Evolutionary conservation across 2,113 vertebrate genomes (phyloP).

Genomic region (Entosphenus tridentatus): DNA sequence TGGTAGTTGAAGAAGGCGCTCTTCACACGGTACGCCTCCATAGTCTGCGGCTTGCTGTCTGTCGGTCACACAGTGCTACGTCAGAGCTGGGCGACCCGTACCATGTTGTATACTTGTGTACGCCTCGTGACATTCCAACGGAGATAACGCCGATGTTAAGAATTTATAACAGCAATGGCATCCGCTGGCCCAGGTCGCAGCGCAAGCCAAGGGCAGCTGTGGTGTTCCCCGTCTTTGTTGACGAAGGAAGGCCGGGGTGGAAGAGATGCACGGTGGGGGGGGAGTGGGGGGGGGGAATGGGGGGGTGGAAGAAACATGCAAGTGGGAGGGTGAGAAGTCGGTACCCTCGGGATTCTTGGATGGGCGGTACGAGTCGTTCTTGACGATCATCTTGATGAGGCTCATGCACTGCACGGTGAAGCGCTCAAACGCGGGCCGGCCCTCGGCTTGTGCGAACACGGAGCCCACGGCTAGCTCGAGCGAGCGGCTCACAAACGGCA

Average conservation of each 20-base stretch:
- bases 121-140: too few species aligned
- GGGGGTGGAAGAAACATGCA: not conserved
- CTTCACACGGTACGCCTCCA: constrained; percentile 88
- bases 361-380: constrained; percentile 82
- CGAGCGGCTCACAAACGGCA: constrained; percentile 59
- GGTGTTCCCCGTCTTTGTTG: too few species aligned
- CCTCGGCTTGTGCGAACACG: constrained; percentile 71
- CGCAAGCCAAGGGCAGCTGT: too few species aligned
- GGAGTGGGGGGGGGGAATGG: not conserved
- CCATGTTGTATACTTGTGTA: too few species aligned
- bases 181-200: too few species aligned
- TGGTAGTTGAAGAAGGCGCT: constrained; percentile 71
- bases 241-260: too few species aligned
- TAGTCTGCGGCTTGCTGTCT: constrained; percentile 78
- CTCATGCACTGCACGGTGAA: constrained; percentile 97
- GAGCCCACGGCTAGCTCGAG: constrained; percentile 80
- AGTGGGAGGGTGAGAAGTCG: not conserved
- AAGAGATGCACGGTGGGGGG: not conserved
- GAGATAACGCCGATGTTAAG: too few species aligned
- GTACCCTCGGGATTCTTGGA: constrained; percentile 80
- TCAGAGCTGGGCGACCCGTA: too few species aligned
- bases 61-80: not conserved
- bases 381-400: constrained; percentile 93
- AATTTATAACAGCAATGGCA: too few species aligned
- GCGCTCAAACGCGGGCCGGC: constrained; percentile 62